Evolutionary conservation across 2,888 invertebrate genomes (phyloP).

Genomic region (Pristionchus exspectatus): DNA sequence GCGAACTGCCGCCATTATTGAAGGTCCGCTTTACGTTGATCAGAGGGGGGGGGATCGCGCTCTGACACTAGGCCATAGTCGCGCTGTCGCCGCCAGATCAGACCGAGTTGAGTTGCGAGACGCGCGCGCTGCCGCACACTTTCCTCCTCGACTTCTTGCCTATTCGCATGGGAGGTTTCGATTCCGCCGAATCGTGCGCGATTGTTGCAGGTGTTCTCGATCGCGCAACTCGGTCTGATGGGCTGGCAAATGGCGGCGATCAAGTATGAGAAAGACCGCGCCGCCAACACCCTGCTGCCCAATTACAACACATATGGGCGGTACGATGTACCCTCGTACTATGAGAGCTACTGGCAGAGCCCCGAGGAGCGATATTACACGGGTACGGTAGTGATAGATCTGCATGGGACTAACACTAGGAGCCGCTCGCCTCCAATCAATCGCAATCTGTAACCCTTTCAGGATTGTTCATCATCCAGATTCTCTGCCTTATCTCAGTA

Average conservation of each 20-base stretch:
- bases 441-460: slow-evolving; percentile 56
- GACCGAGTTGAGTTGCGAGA: slow-evolving; percentile 43
- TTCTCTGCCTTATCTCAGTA: slow-evolving; percentile 76
- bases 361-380: slow-evolving; percentile 73
- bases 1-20: slow-evolving; percentile 74
- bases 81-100: slow-evolving; percentile 27
- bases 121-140: not conserved
- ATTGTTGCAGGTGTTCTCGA: slow-evolving; percentile 71
- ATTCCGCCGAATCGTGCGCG: slow-evolving; percentile 16
- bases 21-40: slow-evolving; percentile 65
- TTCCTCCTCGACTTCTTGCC: not conserved
- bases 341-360: slow-evolving; percentile 77
- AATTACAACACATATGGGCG: slow-evolving; percentile 77
- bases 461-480: slow-evolving; percentile 79
- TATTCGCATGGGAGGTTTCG: not conserved
- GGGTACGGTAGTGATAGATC: slow-evolving; percentile 58
- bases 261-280: slow-evolving; percentile 76
- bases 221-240: slow-evolving; percentile 77
- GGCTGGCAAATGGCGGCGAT: slow-evolving; percentile 79
- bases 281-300: slow-evolving; percentile 77
- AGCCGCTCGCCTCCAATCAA: too few species aligned
- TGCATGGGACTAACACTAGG: slow-evolving; percentile 15
- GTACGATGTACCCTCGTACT: slow-evolving; percentile 77
- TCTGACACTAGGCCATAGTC: not conserved
- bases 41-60: not conserved